Conservation (phyloP, 2,113 vertebrate species). For the Tonatia bakeri region DNA sequence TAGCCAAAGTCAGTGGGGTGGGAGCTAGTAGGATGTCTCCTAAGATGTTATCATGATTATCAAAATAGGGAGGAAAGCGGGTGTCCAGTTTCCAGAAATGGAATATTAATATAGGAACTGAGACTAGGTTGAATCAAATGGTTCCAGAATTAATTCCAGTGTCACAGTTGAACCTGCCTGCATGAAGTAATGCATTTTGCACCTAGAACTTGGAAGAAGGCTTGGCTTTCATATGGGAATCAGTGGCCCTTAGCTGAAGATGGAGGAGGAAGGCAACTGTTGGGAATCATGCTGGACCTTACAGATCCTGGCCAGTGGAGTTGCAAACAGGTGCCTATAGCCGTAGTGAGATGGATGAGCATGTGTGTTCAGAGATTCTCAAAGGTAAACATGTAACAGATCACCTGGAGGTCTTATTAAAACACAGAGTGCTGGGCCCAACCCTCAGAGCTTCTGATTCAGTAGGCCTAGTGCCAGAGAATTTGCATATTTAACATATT, state of each 20-base stretch:
- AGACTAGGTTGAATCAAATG: not conserved
- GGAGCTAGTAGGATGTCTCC: not conserved
- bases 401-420: not conserved
- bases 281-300: not conserved
- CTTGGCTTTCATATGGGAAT: not conserved
- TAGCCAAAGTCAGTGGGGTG: not conserved
- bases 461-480: not conserved
- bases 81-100: not conserved
- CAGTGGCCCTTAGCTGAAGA: not conserved
- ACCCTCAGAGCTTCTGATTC: not conserved
- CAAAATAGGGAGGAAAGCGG: not conserved
- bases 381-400: not conserved
- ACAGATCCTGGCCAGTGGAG: not conserved
- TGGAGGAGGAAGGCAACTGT: not conserved
- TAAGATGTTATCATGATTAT: not conserved
- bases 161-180: not conserved
- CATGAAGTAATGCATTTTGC: not conserved
- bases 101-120: not conserved
- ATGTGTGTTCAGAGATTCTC: not conserved
- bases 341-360: not conserved
- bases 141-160: not conserved
- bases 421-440: not conserved
- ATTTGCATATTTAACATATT: not conserved
- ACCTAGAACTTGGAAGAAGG: not conserved
- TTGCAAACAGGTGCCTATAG: not conserved